Percentiles rank a stretch among this genome's conserved stretches.
These are phyloP conservation scores for Phytoseiulus persimilis DNA, from an alignment of 2,888 invertebrate genomes.

Conservation along the genomic window DNA sequence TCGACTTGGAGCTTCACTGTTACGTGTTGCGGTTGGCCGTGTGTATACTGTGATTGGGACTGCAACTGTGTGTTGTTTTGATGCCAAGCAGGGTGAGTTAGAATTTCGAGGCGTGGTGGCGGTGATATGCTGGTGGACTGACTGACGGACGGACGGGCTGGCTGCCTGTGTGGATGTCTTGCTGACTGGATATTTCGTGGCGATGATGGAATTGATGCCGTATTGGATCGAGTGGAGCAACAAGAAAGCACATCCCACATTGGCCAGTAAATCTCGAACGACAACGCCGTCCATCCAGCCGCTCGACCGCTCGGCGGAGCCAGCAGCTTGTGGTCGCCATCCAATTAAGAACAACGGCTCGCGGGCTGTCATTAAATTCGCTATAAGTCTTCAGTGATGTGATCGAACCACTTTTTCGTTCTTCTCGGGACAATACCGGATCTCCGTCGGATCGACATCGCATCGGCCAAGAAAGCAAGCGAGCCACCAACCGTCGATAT, in stretches of 20 bases:
- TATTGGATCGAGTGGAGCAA: conserved; percentile 5
- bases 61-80: background rate
- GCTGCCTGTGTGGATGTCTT: no score
- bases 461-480: background rate
- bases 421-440: background rate
- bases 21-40: background rate
- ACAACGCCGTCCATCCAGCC: background rate
- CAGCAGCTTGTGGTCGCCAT: conserved; percentile 5
- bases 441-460: background rate
- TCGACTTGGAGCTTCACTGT: background rate
- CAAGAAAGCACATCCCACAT: conserved; percentile 5
- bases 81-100: background rate
- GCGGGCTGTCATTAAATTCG: conserved; percentile 5
- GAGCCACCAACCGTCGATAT: background rate
- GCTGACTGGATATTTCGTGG: background rate
- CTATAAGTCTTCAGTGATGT: conserved; percentile 5
- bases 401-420: conserved; percentile 5
- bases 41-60: background rate
- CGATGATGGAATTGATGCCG: background rate
- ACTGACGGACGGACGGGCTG: background rate
- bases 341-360: conserved; percentile 5
- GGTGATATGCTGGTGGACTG: background rate
- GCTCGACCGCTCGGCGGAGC: background rate
- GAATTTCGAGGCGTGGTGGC: background rate
- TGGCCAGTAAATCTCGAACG: conserved; percentile 5